A percentile compares a stretch with the other conserved stretches of the same genome.
These are phyloP conservation scores for Sebastolobus altivelis DNA, from an alignment of 2,797 vertebrate species.

Conservation along the genomic window DNA sequence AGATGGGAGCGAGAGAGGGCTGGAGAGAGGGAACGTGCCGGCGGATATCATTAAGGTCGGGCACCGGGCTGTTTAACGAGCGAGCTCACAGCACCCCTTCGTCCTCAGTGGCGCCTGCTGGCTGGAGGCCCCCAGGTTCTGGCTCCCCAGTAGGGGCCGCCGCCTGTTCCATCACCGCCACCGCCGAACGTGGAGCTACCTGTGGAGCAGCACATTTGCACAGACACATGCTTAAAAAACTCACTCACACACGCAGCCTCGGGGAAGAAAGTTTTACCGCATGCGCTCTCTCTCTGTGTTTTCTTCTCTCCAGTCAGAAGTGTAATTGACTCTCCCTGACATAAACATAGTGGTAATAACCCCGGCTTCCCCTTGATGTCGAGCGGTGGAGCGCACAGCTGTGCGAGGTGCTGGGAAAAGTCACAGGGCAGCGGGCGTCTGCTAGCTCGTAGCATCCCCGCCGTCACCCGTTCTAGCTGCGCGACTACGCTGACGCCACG, in stretches of 20 bases:
- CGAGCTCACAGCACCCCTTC: slow-evolving; percentile 74
- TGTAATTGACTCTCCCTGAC: slow-evolving; percentile 70
- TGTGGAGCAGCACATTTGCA: slow-evolving; percentile 59
- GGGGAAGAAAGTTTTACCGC: slow-evolving; percentile 35
- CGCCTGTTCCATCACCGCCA: slow-evolving; percentile 59
- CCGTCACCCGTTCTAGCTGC: background rate
- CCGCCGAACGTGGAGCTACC: slow-evolving; percentile 36
- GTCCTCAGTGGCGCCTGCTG: slow-evolving; percentile 77
- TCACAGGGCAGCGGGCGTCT: slow-evolving; percentile 28
- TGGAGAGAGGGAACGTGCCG: slow-evolving; percentile 49
- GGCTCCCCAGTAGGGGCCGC: slow-evolving; percentile 44
- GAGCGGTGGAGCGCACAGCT: slow-evolving; percentile 34
- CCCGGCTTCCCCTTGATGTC: slow-evolving; percentile 64
- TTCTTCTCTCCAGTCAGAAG: slow-evolving; percentile 23
- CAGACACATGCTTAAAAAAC: slow-evolving; percentile 29
- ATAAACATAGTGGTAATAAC: slow-evolving; percentile 67
- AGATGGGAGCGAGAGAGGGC: background rate
- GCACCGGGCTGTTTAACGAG: slow-evolving; percentile 75
- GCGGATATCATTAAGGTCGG: slow-evolving; percentile 78
- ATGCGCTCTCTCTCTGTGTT: slow-evolving; percentile 11
- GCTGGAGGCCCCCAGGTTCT: slow-evolving; percentile 65
- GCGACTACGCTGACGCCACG: background rate
- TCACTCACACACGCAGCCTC: slow-evolving; percentile 35
- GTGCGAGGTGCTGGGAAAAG: slow-evolving; percentile 43
- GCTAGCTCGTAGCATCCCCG: slow-evolving; percentile 18